phyloP scores from a whole-genome alignment of 1,140 invertebrate genomes.

The Macrobrachium nipponense region DNA sequence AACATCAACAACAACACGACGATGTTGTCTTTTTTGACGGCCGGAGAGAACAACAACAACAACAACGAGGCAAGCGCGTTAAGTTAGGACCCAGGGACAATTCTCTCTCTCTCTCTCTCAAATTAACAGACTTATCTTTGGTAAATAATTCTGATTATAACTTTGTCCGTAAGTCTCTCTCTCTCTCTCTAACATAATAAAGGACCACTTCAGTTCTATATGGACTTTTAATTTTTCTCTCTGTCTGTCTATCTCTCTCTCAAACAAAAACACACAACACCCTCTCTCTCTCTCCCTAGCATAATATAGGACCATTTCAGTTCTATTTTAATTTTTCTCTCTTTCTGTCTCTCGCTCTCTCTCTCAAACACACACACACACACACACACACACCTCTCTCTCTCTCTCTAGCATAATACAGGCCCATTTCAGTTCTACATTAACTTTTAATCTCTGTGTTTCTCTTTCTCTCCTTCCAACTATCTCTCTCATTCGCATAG shows the following conservation, averaged over 20 bases:
- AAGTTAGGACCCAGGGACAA: too few relatives aligned
- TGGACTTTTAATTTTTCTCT: background rate
- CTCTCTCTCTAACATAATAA: constrained; percentile 3
- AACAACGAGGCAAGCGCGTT: too few relatives aligned
- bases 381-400: too few relatives aligned
- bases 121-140: too few relatives aligned
- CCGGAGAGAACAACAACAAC: too few relatives aligned
- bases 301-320: too few relatives aligned
- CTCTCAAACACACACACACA: too few relatives aligned
- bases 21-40: too few relatives aligned
- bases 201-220: too few relatives aligned
- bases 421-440: background rate
- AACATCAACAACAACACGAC: too few relatives aligned
- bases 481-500: background rate
- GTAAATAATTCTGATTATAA: too few relatives aligned
- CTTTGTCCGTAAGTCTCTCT: background rate
- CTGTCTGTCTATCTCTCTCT: constrained; percentile 3
- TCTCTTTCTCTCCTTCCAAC: background rate
- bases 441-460: background rate
- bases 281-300: background rate
- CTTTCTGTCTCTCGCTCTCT: constrained; percentile 9
- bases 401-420: background rate
- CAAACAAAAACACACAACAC: too few relatives aligned
- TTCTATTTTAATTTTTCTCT: background rate
- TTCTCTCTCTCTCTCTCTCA: constrained; percentile 18